These are phyloP conservation scores for Ommatoiulus sabulosus DNA, from an alignment of 2,888 invertebrate species.

Conservation along the genomic window DNA sequence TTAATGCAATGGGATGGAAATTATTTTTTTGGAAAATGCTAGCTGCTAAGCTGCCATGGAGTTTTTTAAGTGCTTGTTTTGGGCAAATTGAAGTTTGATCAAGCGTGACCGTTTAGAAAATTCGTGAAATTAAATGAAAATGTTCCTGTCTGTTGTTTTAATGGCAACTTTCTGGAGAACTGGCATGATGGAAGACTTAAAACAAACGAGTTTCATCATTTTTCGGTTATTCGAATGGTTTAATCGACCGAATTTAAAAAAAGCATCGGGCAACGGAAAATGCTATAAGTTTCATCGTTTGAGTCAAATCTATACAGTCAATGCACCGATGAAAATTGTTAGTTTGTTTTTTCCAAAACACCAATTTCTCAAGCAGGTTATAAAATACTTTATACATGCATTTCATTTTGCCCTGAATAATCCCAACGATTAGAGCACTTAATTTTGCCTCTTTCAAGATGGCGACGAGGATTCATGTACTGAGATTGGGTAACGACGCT, in stretches of 20 bases:
- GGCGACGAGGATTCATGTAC: no score
- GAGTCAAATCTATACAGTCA: no score
- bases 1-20: conserved; percentile 25
- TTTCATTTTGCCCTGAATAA: no score
- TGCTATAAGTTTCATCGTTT: no score
- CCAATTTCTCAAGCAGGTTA: no score
- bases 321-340: no score
- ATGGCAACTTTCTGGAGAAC: background rate
- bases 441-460: background rate
- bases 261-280: no score
- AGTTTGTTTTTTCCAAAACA: no score
- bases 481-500: background rate
- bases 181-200: background rate
- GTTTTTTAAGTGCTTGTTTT: background rate
- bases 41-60: background rate
- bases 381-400: no score
- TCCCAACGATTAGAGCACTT: no score
- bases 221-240: background rate
- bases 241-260: background rate
- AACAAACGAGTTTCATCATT: background rate
- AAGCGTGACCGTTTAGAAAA: background rate
- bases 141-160: background rate
- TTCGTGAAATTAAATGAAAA: background rate
- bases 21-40: background rate
- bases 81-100: background rate